phyloP scores from a whole-genome alignment of 2,888 invertebrate species.

The Tipula vernalis region DNA sequence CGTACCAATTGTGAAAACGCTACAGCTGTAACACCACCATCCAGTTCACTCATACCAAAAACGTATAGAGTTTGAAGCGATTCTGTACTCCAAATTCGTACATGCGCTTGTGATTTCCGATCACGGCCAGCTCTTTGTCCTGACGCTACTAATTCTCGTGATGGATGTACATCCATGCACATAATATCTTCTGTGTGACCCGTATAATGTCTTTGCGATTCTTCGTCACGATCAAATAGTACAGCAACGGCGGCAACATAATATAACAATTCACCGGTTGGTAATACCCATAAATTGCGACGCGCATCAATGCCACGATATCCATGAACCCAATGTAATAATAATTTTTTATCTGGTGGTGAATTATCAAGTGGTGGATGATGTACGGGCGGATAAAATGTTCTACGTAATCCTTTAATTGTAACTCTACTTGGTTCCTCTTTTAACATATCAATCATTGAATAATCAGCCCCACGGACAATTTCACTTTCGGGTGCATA shows the following conservation, averaged over 20 bases:
- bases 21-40: slow-evolving; percentile 74
- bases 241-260: slow-evolving; percentile 88
- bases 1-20: slow-evolving; percentile 78
- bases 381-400: slow-evolving; percentile 78
- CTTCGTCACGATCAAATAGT: slow-evolving; percentile 74
- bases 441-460: slow-evolving; percentile 69
- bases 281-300: slow-evolving; percentile 82
- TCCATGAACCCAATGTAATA: slow-evolving; percentile 93
- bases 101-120: slow-evolving; percentile 75
- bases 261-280: slow-evolving; percentile 85
- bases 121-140: slow-evolving; percentile 78
- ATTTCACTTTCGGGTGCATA: slow-evolving; percentile 76
- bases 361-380: slow-evolving; percentile 73
- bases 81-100: slow-evolving; percentile 86
- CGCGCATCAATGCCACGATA: slow-evolving; percentile 86
- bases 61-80: slow-evolving; percentile 79
- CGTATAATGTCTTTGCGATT: slow-evolving; percentile 77
- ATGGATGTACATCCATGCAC: slow-evolving; percentile 82
- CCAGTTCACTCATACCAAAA: slow-evolving; percentile 83
- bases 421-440: slow-evolving; percentile 76
- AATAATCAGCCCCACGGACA: slow-evolving; percentile 67
- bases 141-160: slow-evolving; percentile 76
- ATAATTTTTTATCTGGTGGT: slow-evolving; percentile 77
- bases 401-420: slow-evolving; percentile 67
- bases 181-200: slow-evolving; percentile 91